Percentiles rank a stretch among this genome's conserved stretches.
Evolutionary conservation across 2,113 vertebrate genomes (phyloP).

Genomic region (Petrocephalus zakoni): DNA sequence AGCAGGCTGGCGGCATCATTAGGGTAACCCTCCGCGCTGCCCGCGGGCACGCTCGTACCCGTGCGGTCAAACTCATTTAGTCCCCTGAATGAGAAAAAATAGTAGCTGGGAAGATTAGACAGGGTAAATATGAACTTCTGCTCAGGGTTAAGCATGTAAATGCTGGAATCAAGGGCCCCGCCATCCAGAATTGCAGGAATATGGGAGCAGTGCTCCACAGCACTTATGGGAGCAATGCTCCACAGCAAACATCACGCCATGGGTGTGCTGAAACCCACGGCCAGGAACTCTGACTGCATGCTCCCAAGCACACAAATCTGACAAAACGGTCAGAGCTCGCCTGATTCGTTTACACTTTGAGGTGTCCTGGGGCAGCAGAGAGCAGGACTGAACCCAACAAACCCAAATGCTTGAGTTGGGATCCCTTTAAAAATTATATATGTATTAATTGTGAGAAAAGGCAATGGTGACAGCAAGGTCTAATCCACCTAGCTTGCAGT

Average conservation of each 20-base stretch:
- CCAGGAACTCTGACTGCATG: background rate
- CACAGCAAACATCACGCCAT: background rate
- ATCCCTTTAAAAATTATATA: background rate
- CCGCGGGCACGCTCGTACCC: background rate
- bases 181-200: background rate
- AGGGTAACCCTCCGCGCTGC: background rate
- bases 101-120: background rate
- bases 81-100: background rate
- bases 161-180: background rate
- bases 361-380: background rate
- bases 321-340: background rate
- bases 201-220: background rate
- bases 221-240: background rate
- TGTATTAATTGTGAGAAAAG: background rate
- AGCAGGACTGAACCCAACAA: background rate
- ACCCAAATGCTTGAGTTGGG: background rate
- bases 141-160: background rate
- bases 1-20: background rate
- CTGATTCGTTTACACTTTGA: background rate
- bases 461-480: background rate
- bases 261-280: background rate
- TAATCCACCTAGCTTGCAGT: background rate
- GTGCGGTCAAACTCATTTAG: background rate
- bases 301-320: background rate
- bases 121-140: background rate